phyloP scores from a whole-genome alignment of 2,797 vertebrate species.

The Paratrypauchen microcephalus region DNA sequence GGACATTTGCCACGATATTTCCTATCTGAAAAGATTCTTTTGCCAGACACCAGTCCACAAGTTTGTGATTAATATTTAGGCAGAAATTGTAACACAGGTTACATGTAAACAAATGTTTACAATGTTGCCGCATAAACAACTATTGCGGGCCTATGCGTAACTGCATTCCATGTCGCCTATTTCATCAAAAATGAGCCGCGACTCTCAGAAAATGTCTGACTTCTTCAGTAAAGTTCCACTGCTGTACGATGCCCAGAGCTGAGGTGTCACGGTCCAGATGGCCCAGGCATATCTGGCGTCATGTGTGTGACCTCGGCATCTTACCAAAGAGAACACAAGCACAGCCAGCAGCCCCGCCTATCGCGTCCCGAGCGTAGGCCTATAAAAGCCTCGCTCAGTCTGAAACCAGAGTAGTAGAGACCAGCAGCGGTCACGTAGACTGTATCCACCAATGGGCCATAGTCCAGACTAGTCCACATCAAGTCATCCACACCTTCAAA shows the following conservation, averaged over 20 bases:
- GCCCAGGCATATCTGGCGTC: neutral
- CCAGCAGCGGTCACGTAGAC: slow-evolving; percentile 19
- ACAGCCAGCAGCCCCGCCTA: slow-evolving; percentile 29
- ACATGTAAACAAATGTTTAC: no score
- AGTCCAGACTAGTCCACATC: slow-evolving; percentile 33
- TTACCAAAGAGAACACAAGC: slow-evolving; percentile 18
- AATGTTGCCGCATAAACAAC: no score
- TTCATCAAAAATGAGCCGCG: neutral
- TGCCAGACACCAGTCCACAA: no score
- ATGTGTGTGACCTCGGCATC: neutral
- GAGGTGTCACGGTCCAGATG: neutral
- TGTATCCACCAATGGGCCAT: slow-evolving; percentile 71
- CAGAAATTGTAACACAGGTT: neutral
- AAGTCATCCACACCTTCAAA: slow-evolving; percentile 51
- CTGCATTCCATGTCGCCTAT: no score
- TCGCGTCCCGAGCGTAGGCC: neutral
- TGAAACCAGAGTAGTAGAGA: neutral
- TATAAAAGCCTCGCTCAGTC: slow-evolving; percentile 40
- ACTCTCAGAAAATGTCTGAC: neutral
- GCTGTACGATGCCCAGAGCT: neutral
- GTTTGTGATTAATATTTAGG: no score
- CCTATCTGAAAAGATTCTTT: no score
- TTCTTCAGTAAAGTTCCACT: neutral
- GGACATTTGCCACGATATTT: neutral
- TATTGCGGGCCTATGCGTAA: no score